Percentiles rank a stretch among this genome's conserved stretches.
phyloP scores from a whole-genome alignment of 2,888 invertebrate genomes.

The Dicyrtomina minuta region DNA sequence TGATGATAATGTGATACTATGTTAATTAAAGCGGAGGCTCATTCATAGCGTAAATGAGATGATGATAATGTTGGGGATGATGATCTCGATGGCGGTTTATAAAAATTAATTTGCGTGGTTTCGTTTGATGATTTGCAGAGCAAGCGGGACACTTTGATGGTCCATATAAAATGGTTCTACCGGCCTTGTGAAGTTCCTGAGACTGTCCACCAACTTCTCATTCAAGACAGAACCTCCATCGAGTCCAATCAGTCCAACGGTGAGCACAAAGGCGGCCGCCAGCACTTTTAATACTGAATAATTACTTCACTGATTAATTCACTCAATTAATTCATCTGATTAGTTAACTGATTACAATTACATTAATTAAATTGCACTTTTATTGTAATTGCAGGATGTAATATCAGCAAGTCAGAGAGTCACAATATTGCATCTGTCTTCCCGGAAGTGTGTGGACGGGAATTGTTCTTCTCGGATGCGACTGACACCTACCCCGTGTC shows the following conservation, averaged over 20 bases:
- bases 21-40: too few relatives aligned
- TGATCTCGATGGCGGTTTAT: neutral
- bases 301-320: too few relatives aligned
- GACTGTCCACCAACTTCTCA: conserved; percentile 59
- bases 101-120: neutral
- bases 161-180: conserved; percentile 62
- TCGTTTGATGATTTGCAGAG: too few relatives aligned
- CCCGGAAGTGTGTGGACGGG: conserved; percentile 55
- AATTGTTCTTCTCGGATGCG: conserved; percentile 62
- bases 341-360: too few relatives aligned
- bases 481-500: conserved; percentile 60
- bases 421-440: conserved; percentile 45
- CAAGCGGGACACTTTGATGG: conserved; percentile 60
- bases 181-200: conserved; percentile 62
- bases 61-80: neutral
- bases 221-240: conserved; percentile 51
- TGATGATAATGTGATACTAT: too few relatives aligned
- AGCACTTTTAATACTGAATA: too few relatives aligned
- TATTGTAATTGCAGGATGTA: conserved; percentile 27
- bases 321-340: too few relatives aligned
- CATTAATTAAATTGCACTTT: too few relatives aligned
- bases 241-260: conserved; percentile 51
- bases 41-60: neutral
- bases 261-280: too few relatives aligned
- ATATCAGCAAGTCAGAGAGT: conserved; percentile 43